Evolutionary conservation across 1,140 invertebrate species (phyloP), one percentile per base, ranked within the genome.

Genomic region (Pantala flavescens): DNA sequence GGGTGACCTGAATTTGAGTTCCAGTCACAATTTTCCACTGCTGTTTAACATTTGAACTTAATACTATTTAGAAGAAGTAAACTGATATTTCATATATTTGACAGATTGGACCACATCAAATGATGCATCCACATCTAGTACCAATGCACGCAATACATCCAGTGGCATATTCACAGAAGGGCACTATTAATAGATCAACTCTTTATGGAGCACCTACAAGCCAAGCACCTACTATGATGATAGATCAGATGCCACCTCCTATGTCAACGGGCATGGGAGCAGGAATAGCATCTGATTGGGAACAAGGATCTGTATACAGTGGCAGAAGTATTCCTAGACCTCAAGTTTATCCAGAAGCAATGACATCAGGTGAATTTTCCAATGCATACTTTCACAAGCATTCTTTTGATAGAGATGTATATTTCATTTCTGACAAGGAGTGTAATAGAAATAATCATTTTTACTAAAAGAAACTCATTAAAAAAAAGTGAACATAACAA

Each of bases 241-340:
- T 83, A 72, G 85, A 87, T 88, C 42, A 28, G 24, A 42, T 72
- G 71, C 71, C 42, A n/a, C 24, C 24, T 23, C 71, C 71, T 11
- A 42, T 42, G 24, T 21, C 71, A 72, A 72, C 19, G 2, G 71
- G 49, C 49, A 63, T 63, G 49, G 49, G 49, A 7, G n/a, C 49
- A 63, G 49, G 49, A 21, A 21, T 63, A 63, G 49, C 49, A 83
- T 85, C 74, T 85, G 94, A 97, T 82, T 96, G 94, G 94, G 95
- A 97, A 84, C 94, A 95, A 83, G 89, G 95, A 19, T 96, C 94
- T 1, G 92, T 92, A 21, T 96, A 96, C 82, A 96, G 94, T 81
- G 91, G 91, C 75, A 86, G 94, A 78, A 95, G 92, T 76, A 93
- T 95, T 81, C 93, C 93, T n/a, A 84, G 94, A 74, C 90, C 91